A percentile compares a stretch with the other conserved stretches of the same genome.
phyloP scores from a whole-genome alignment of 2,113 vertebrate genomes.

The Pterocles gutturalis region DNA sequence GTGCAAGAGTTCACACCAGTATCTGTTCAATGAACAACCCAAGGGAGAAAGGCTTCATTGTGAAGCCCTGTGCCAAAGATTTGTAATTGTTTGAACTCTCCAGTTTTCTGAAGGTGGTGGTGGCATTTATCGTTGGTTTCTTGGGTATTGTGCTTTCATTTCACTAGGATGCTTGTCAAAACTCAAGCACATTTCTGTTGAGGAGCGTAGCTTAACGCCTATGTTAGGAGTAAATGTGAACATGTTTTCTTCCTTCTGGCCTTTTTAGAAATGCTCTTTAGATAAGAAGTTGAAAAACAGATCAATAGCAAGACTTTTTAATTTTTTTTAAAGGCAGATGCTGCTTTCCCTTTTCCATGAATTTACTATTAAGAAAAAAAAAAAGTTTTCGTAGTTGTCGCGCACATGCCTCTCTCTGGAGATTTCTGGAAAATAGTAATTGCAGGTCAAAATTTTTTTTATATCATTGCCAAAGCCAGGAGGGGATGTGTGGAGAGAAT shows the following conservation, averaged over 20 bases:
- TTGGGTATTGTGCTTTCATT: not conserved
- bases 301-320: not conserved
- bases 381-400: not conserved
- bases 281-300: not conserved
- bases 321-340: not conserved
- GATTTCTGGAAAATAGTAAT: not conserved
- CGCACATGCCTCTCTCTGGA: rapidly evolving
- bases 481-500: not conserved
- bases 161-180: not conserved
- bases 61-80: not conserved
- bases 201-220: not conserved
- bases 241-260: not conserved
- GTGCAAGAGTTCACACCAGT: not conserved
- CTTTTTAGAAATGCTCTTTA: not conserved
- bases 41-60: not conserved
- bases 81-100: not conserved
- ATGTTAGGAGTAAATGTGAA: not conserved
- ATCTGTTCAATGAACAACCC: not conserved
- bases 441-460: not conserved
- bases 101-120: not conserved
- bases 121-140: not conserved
- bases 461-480: not conserved
- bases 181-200: not conserved
- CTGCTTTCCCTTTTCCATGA: not conserved
- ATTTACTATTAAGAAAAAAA: not conserved